These are phyloP conservation scores for Eristalis intricaria DNA, from an alignment of 2,888 invertebrate genomes.

Conservation along the genomic window DNA sequence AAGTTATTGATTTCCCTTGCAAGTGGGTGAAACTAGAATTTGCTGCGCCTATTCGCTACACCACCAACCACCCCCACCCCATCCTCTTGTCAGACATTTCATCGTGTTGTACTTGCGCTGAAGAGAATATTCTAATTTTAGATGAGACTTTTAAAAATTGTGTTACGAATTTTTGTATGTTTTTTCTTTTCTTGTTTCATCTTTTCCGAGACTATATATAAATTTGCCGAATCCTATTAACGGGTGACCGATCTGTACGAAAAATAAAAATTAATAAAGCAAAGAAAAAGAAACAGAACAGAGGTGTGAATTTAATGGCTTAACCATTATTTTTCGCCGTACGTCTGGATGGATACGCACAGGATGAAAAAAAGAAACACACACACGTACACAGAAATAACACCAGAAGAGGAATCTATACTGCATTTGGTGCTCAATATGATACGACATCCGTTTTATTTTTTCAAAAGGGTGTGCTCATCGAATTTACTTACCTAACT, in stretches of 20 bases:
- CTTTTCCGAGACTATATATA: slow-evolving; percentile 36
- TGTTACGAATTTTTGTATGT: neutral
- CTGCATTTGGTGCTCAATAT: slow-evolving; percentile 35
- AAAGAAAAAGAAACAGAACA: neutral
- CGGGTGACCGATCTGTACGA: neutral
- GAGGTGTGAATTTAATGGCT: neutral
- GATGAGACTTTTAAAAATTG: slow-evolving; percentile 2
- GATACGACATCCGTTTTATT: slow-evolving; percentile 45
- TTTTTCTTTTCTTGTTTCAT: neutral
- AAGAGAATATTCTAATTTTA: slow-evolving; percentile 40
- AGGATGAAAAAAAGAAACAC: neutral
- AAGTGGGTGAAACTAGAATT: neutral
- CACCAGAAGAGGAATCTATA: slow-evolving; percentile 7
- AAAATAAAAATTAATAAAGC: neutral
- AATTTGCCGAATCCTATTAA: slow-evolving; percentile 14
- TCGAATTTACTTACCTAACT: slow-evolving; percentile 51
- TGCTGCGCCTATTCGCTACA: neutral
- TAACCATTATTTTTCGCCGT: neutral
- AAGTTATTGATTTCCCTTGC: slow-evolving; percentile 40
- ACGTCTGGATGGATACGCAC: neutral
- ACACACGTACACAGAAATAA: neutral
- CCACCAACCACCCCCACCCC: neutral
- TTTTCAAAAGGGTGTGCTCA: slow-evolving; percentile 67
- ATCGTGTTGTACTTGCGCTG: slow-evolving; percentile 4
- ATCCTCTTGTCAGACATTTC: neutral